Evolutionary conservation across 1,140 invertebrate genomes (phyloP).

Genomic region (Drosophila sechellia): DNA sequence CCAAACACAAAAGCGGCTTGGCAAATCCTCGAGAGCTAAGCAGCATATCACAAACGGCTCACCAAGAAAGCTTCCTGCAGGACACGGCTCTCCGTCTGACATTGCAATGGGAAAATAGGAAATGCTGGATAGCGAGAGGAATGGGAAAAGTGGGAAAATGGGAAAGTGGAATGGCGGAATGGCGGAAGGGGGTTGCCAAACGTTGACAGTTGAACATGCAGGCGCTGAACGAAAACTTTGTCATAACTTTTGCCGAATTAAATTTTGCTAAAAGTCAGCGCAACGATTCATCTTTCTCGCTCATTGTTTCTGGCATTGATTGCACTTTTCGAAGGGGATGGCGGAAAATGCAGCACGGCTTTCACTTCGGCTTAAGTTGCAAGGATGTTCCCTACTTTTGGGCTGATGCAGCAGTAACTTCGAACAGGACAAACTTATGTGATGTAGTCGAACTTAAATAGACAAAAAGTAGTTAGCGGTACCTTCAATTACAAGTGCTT

Average conservation of each 20-base stretch:
- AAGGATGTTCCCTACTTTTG: conserved; percentile 10
- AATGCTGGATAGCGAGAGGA: not conserved
- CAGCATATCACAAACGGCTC: conserved; percentile 73
- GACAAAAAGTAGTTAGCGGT: not conserved
- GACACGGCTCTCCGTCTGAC: conserved; percentile 38
- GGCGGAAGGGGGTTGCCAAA: conserved; percentile 14
- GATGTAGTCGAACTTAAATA: conserved; percentile 7
- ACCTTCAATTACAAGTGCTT: not conserved
- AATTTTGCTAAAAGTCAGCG: conserved; percentile 50
- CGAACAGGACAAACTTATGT: conserved; percentile 6
- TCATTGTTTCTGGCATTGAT: conserved; percentile 54
- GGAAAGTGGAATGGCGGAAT: conserved; percentile 1
- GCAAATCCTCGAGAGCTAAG: conserved; percentile 76
- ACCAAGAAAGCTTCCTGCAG: conserved; percentile 53
- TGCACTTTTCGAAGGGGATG: conserved; percentile 24
- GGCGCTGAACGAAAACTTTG: conserved; percentile 64
- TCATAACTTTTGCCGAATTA: conserved; percentile 77
- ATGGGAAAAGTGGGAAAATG: not conserved
- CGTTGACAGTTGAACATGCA: conserved; percentile 66
- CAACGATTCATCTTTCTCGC: conserved; percentile 47
- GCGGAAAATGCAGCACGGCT: conserved; percentile 5
- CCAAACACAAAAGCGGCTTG: conserved; percentile 71
- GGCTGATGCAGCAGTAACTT: conserved; percentile 39
- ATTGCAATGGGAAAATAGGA: conserved; percentile 25
- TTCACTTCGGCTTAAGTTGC: conserved; percentile 20